Evolutionary conservation across 2,113 vertebrate genomes (phyloP), one percentile per base, ranked within the genome.

Genomic region (Mormyrus lacerda): DNA sequence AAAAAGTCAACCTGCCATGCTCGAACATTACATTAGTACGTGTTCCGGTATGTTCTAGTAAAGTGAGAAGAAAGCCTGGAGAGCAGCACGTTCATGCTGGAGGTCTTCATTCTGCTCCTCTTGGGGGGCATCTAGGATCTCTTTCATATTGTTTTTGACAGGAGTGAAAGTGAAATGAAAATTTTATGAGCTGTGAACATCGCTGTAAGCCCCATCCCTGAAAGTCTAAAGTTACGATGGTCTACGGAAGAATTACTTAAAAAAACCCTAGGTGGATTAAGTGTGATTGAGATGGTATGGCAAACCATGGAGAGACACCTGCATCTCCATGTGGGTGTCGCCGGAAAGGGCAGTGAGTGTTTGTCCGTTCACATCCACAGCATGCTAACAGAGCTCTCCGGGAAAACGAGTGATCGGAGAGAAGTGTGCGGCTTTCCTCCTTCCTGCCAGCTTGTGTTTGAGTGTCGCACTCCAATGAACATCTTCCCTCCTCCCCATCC

Each of bases 81-180:
- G 87, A 61, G 55, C 39, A 61, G 24, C 35, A 21, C 7, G 17
- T 31, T 31, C 35, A 11, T 39, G 39, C 51, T 65, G 87, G 87
- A 39, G 53, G 55, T 44, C 51, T 58, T 65, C 87, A 21, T 50
- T 17, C 39, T 2, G 21, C 27, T n/a, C 58, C 87, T 87, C 53
- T 61, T 87, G 87, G 35, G 82, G 82, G 50, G 55, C 42, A 42
- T 47, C 19, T 21, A 65, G 53, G 39, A 87, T 65, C 21, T 44
- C 35, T 35, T 65, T 87, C 53, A 65, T 87, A 87, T 87, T 35
- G 48, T 65, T 87, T 45, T 44, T 87, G 87, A 87, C 51, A 87
- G 55, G 35, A 87, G 9, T 87, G 55, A 45, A 61, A 39, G 51
- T 31, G 35, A 11, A 61, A 87, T 87, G 31, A 87, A 87, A 58